Evolutionary conservation across 2,888 invertebrate genomes (phyloP), one percentile per base, ranked within the genome.

Genomic region (Cacoxenus indagator): DNA sequence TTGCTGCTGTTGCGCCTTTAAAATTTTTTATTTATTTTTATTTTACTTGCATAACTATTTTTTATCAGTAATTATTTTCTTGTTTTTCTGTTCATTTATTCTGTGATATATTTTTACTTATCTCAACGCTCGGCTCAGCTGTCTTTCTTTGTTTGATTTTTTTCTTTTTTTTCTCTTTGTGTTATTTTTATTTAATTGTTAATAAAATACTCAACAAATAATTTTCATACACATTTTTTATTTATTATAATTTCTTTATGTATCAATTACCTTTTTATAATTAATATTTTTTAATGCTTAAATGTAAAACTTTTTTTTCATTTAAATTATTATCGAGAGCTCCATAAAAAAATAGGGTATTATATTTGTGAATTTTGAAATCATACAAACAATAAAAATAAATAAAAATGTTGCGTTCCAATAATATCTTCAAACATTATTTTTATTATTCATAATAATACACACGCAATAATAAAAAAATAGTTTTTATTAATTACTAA

Each of bases 161-260:
- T 46, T 46, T 43, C 37, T 29, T 57, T 37, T 43, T 65, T 37
- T 48, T 24, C 65, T 70, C 54, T 73, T 74, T 74, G 73, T 76
- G 62, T 46, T 61, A 26, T 37, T 67, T 74, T 75, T 66, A 67
- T 71, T 71, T 43, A 45, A 74, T 75, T 79, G 68, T 59, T 83
- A 78, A 82, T 85, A 85, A 86, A 86, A 86, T 87, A 87, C 82
- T 87, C 85, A 86, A 86, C 87, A 86, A 86, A 87, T 85, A 82
- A 86, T 76, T 62, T 68, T 62, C 61, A 62, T 62, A 62, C 61
- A 62, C 61, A 62, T 45, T 59, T n/a, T n/a, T 59, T 29, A 29
- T 37, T 72, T 70, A 67, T 65, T 67, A 37, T 37, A 37, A 54
- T 76, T 74, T 70, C 74, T 73, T 72, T 73, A 71, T 73, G 65